phyloP scores from a whole-genome alignment of 2,888 invertebrate species.

The Carcina quercana region DNA sequence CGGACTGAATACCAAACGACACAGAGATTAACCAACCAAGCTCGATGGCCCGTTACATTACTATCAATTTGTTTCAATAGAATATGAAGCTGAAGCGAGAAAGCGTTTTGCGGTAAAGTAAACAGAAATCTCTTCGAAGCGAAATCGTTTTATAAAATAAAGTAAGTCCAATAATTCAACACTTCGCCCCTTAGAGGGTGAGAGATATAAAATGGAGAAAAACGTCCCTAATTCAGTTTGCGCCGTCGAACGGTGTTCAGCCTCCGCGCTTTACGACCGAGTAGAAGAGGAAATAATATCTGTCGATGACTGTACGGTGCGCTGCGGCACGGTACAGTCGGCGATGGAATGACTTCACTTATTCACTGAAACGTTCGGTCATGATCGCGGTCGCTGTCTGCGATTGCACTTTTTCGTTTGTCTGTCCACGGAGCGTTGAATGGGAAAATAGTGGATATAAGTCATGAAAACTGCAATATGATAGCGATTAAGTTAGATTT shows the following conservation, averaged over 20 bases:
- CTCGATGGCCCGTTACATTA: no score
- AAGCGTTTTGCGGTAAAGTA: slow-evolving; percentile 50
- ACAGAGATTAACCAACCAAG: no score
- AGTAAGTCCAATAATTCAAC: slow-evolving; percentile 68
- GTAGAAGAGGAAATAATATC: slow-evolving; percentile 46
- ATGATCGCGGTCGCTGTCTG: slow-evolving; percentile 2
- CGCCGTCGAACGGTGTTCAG: slow-evolving; percentile 34
- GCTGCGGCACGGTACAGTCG: slow-evolving; percentile 21
- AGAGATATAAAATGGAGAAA: slow-evolving; percentile 64
- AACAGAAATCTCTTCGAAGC: slow-evolving; percentile 51
- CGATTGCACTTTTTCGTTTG: slow-evolving; percentile 6
- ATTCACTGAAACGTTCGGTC: slow-evolving; percentile 24
- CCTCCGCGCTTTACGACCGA: slow-evolving; percentile 32
- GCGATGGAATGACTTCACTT: slow-evolving; percentile 34
- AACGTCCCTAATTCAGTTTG: slow-evolving; percentile 68
- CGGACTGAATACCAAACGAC: no score
- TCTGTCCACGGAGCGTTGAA: no score
- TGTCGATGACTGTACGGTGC: slow-evolving; percentile 34
- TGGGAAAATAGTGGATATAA: no score
- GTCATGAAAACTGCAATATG: no score
- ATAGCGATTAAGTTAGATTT: no score
- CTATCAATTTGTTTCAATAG: slow-evolving; percentile 36
- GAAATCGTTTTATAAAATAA: slow-evolving; percentile 66
- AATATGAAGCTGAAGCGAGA: slow-evolving; percentile 36
- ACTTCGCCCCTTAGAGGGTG: slow-evolving; percentile 56